Evolutionary conservation across 2,888 invertebrate species (phyloP), one percentile per base, ranked within the genome.

Genomic region (Melieria omissa): DNA sequence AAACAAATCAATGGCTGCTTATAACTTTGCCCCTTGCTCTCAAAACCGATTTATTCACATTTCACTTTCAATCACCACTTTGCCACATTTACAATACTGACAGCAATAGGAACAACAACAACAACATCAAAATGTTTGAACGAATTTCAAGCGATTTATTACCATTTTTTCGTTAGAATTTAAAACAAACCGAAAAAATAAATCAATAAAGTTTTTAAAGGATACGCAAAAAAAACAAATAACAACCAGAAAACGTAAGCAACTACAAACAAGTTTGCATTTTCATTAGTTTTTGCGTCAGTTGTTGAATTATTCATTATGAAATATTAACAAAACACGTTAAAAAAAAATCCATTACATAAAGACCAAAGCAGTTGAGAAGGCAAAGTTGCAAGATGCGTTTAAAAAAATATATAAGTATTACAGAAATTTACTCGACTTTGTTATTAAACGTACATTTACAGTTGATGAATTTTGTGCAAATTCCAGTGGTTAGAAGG

Each of bases 281-380:
- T 70, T 74, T 71, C 72, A 75, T 72, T 75, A 73, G 71, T 75
- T 77, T 78, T 73, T 75, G 72, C 73, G 75, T 74, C 73, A 72
- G 74, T 76, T 76, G 73, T 76, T 77, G 69, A 71, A 72, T 57
- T 46, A 58, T 47, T 61, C 16, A 29, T 55, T 42, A 52, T 45
- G 49, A 58, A 57, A 52, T 52, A 47, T 8, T n/a, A 14, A 70
- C 12, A 49, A 47, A 70, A 65, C 41, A n/a, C 10, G 49, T 49
- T 41, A 57, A 62, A 29, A 29, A 29, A 55, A 45, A 8, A 57
- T 64, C 16, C 49, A 58, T 63, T 63, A 67, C 46, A 68, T 66
- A 57, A 73, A 73, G 29, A 63, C 47, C 54, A 72, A 67, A 73
- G 49, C 44, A 71, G 54, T 65, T 41, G 4, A 4, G 41, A 42